Percentiles rank a stretch among this genome's conserved stretches.
These are phyloP conservation scores for Botia kubotai DNA, from an alignment of 2,797 vertebrate species.

Conservation along the genomic window DNA sequence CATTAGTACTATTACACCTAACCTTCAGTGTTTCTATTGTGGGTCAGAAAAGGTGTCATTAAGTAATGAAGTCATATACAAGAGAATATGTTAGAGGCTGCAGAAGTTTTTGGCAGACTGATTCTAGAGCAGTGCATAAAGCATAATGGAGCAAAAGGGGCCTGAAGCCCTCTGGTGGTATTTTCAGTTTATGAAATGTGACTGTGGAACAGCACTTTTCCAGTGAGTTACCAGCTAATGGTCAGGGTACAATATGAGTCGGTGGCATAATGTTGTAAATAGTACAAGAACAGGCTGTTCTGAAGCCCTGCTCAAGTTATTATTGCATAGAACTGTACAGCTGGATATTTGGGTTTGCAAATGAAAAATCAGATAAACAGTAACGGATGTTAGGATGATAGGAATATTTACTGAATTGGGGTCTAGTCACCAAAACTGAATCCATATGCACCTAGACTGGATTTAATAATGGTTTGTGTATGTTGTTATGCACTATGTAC, in stretches of 20 bases:
- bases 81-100: not conserved
- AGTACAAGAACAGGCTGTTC: not conserved
- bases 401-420: not conserved
- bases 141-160: not conserved
- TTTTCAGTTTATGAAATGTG: constrained; percentile 13
- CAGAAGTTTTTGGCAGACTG: not conserved
- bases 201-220: not conserved
- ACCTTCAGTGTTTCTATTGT: not conserved
- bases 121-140: not conserved
- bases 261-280: not conserved
- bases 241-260: not conserved
- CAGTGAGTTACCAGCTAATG: not conserved
- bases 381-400: not conserved
- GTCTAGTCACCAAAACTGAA: not conserved
- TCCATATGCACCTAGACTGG: not conserved
- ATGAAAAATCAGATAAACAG: not conserved
- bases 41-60: not conserved
- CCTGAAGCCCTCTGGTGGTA: not conserved
- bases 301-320: not conserved
- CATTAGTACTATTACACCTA: not conserved
- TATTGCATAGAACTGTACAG: no score
- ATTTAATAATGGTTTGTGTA: not conserved
- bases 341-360: not conserved
- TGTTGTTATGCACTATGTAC: not conserved
- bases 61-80: not conserved